Evolutionary conservation across 2,113 vertebrate genomes (phyloP), one percentile per base, ranked within the genome.

Genomic region (Ursus arctos): DNA sequence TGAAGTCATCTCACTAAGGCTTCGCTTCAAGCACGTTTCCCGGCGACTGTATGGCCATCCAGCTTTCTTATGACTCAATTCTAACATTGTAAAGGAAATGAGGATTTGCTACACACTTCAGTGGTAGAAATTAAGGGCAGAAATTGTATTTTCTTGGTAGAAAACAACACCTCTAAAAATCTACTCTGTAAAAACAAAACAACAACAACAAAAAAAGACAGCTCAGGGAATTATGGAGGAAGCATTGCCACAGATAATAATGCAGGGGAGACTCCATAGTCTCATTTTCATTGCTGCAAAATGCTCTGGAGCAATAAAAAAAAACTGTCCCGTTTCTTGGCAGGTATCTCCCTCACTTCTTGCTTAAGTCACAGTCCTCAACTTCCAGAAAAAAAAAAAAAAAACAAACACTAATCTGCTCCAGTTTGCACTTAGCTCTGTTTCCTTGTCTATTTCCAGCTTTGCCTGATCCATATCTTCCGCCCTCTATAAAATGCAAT

Each of bases 21-120:
- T 96, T 95, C 57, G 31, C 88, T 96, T 97, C 91, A 6, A 61
- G 89, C 28, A 77, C 93, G 86, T 76, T 83, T 55, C 5, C 43
- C 1, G 28, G 55, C 43, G 57, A 86, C 67, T 84, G 61, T 87
- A 74, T 86, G 91, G 49, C 87, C 57, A 33, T 72, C 51, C 9
- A 55, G 65, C 49, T 88, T 77, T 91, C 88, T 81, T 36, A 57
- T 43, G 51, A 81, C 72, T 93, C 80, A 26, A 28, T 40, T 95
- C 33, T 21, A 22, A 36, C 57, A 18, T 28, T 74, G 81, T 94
- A 83, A 90, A 97, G n/a, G 94, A 97, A 67, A 65, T 69, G 10
- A 81, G 31, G 57, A 93, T 72, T 90, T 53, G 43, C 31, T 89
- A 93, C 63, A 90, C 36, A 85, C 67, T 91, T 90, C 61, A 36